These are phyloP conservation scores for Megaceryle torquata DNA, from an alignment of 2,113 vertebrate species.

Conservation along the genomic window DNA sequence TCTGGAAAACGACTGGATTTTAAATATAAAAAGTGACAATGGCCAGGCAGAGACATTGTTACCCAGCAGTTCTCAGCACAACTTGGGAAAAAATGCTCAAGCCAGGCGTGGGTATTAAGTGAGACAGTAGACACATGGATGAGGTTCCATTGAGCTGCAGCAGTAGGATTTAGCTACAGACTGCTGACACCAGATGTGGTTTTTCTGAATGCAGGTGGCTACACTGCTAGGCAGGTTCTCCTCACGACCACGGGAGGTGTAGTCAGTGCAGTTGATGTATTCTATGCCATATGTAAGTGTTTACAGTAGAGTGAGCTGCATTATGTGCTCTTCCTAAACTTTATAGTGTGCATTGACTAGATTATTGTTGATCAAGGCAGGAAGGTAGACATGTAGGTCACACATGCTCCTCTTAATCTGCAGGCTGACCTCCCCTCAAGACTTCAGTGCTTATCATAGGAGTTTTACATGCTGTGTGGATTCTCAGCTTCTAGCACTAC, in stretches of 20 bases:
- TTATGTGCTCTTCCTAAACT: background rate
- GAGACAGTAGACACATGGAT: background rate
- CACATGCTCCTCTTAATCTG: background rate
- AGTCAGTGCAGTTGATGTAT: background rate
- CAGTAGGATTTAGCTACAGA: background rate
- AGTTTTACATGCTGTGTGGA: background rate
- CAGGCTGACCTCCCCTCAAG: background rate
- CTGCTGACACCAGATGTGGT: background rate
- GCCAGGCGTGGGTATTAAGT: background rate
- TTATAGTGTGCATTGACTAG: background rate
- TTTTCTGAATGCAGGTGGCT: background rate
- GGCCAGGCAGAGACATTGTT: background rate
- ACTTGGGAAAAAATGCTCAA: background rate
- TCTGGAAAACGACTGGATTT: background rate
- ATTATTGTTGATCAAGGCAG: background rate
- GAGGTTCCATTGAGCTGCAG: background rate
- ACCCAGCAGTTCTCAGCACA: background rate
- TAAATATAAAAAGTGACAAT: background rate
- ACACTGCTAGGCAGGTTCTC: background rate
- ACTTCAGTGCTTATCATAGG: background rate
- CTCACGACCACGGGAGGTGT: background rate
- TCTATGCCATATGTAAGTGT: background rate
- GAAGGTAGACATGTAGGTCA: background rate
- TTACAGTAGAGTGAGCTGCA: background rate
- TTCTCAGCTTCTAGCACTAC: background rate